Evolutionary conservation across 2,888 invertebrate species (phyloP), one percentile per base, ranked within the genome.

Genomic region (Oscheius onirici): DNA sequence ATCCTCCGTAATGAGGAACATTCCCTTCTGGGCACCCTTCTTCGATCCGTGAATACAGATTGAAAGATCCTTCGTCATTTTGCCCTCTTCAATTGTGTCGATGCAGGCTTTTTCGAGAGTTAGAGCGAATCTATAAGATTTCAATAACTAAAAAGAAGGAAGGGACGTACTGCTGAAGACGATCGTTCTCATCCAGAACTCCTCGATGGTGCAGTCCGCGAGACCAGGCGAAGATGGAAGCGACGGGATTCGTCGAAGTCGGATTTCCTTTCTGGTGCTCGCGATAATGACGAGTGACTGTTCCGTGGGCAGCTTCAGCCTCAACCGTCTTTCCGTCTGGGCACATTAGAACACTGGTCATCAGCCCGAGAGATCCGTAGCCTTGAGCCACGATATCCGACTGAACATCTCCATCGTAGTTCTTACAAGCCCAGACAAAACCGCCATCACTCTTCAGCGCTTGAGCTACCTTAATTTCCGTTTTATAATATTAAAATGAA

Each of bases 381-480:
- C 81, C 81, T 87, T 92, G 93, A 51, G 95, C 95, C 5, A 95
- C 92, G 77, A 94, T 91, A 87, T 95, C 94, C 0, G 93, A 93
- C 89, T 94, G 94, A 5, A 95, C 94, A 87, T 95, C 95, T 41
- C 95, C 95, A 86, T 86, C 86, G 88, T 95, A 95, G 89, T 95
- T 95, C 90, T 95, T 95, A 90, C 94, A 94, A 22, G 94, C 92
- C 95, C 95, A 95, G 58, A 95, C 92, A 88, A 94, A 94, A 11
- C 93, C 93, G 69, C 95, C 95, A 24, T 91, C 90, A 34, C 94
- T 92, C 89, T 95, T 85, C 44, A 85, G 67, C 0, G 78, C 80
- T 67, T 85, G 83, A 8, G 84, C 79, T 0, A 79, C 72, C 67
- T 72, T 13, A 34, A 72, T 34, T 43, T 8, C 43, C 8, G 20